Evolutionary conservation across 2,113 vertebrate species (phyloP), one percentile per base, ranked within the genome.

Genomic region (Anser cygnoides): DNA sequence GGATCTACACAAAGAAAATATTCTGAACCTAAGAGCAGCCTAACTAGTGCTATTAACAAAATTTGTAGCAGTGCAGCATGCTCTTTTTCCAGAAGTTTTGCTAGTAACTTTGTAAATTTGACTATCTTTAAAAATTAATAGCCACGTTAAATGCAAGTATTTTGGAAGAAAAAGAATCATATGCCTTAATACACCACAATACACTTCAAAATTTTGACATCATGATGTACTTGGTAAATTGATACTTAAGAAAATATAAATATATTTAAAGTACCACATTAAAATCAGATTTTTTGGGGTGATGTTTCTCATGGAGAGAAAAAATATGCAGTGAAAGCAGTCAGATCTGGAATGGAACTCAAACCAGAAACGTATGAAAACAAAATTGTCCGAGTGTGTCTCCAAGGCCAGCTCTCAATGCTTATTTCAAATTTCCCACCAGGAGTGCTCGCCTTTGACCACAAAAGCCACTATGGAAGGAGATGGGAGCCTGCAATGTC

Each of bases 251-350:
- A 31, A 54, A 41, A 68, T 46, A 13, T 16, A 86, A 43, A 31
- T 7, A 5, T 19, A 37, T 54, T 83, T 59, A 46, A 71, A 72
- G 63, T 28, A 86, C 6, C 37, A 44, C 37, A 67, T 28, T 31
- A 66, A 70, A 68, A 76, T 28, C 41, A 55, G 37, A 75, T 8
- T 14, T 28, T 72, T 8, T 61, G 33, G 16, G 8, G 17, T 4
- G 3, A 59, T 18, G 43, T 43, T 85, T 66, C 68, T 80, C 28
- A 79, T 0, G 19, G 31, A 66, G 33, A 65, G 10, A 76, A 65
- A 41, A 31, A 2, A 3, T 2, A 2, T 7, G 3, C 4, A 82
- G 15, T 20, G 2, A 12, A 89, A 75, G 37, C 9, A 22, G 11
- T 63, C 73, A 52, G 33, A 83, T 54, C 22, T 58, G 7, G 3